These are phyloP conservation scores for Glossosoma conforme DNA, from an alignment of 1,140 invertebrate species.

Conservation along the genomic window DNA sequence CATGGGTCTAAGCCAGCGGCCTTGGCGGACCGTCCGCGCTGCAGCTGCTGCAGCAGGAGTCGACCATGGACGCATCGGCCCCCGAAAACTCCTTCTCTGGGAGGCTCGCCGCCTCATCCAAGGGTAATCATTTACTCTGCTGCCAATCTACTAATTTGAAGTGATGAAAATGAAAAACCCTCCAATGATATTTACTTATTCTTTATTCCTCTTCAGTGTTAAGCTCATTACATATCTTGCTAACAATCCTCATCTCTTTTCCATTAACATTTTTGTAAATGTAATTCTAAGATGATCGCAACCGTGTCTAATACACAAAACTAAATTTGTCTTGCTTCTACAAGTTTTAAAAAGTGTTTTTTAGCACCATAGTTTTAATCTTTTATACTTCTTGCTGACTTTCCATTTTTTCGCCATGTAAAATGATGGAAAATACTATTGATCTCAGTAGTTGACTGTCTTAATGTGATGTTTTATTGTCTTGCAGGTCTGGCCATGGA, in stretches of 20 bases:
- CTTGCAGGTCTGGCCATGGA: slow-evolving; percentile 44
- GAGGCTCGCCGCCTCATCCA: background rate
- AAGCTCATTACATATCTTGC: too few relatives aligned
- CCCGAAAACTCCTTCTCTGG: background rate
- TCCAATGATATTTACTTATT: too few relatives aligned
- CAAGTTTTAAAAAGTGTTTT: too few relatives aligned
- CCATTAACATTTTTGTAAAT: too few relatives aligned
- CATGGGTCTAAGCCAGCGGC: too few relatives aligned
- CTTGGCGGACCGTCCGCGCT: slow-evolving; percentile 3
- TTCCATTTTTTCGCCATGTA: background rate
- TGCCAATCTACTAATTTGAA: too few relatives aligned
- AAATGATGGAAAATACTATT: background rate
- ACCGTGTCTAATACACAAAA: too few relatives aligned
- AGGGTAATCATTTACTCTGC: slow-evolving; percentile 4
- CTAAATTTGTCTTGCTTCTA: background rate
- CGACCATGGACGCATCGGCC: slow-evolving; percentile 12
- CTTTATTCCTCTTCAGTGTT: too few relatives aligned
- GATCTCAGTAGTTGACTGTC: background rate
- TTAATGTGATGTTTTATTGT: background rate
- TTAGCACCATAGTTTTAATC: too few relatives aligned
- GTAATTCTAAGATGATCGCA: too few relatives aligned
- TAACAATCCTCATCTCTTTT: too few relatives aligned
- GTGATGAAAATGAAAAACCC: too few relatives aligned
- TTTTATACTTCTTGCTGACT: background rate
- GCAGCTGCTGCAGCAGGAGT: slow-evolving; percentile 4